Percentiles rank a stretch among this genome's conserved stretches.
These are phyloP conservation scores for Acanthurus leucopareius DNA, from an alignment of 2,797 vertebrate genomes.

Conservation along the genomic window DNA sequence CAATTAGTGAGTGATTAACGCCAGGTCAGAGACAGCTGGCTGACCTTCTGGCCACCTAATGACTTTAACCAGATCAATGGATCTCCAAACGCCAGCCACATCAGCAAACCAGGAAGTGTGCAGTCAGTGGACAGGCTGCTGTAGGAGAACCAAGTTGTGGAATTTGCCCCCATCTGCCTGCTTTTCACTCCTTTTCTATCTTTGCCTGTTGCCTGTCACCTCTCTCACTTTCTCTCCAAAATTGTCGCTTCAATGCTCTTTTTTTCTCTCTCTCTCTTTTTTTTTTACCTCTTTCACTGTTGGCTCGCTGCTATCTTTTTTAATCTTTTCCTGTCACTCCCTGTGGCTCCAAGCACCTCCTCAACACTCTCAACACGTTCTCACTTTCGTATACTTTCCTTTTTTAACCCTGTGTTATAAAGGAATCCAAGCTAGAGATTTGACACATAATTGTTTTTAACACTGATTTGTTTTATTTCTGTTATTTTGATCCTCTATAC, in stretches of 20 bases:
- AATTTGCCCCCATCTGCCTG: conserved; percentile 12
- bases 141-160: not conserved
- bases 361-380: conserved; percentile 37
- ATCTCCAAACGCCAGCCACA: conserved; percentile 39
- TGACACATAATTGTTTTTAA: not conserved
- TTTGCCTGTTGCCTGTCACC: conserved; percentile 31
- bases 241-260: not conserved
- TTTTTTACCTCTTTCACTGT: not conserved
- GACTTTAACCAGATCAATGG: conserved; percentile 81
- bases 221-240: not conserved
- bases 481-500: not conserved
- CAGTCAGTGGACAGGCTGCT: conserved; percentile 4
- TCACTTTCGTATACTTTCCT: conserved; percentile 3
- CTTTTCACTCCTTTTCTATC: conserved; percentile 20
- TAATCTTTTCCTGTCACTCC: conserved; percentile 17
- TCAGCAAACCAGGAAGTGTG: conserved; percentile 20
- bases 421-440: not conserved
- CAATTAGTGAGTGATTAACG: conserved; percentile 85
- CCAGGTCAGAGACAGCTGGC: conserved; percentile 67
- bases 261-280: not conserved
- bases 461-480: too few species aligned
- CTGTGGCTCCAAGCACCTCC: conserved; percentile 31
- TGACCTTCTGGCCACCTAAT: conserved; percentile 79
- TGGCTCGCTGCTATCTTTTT: conserved; percentile 16
- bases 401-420: conserved; percentile 1